phyloP scores from a whole-genome alignment of 2,113 vertebrate genomes.

The Oreochromis tanganicae region DNA sequence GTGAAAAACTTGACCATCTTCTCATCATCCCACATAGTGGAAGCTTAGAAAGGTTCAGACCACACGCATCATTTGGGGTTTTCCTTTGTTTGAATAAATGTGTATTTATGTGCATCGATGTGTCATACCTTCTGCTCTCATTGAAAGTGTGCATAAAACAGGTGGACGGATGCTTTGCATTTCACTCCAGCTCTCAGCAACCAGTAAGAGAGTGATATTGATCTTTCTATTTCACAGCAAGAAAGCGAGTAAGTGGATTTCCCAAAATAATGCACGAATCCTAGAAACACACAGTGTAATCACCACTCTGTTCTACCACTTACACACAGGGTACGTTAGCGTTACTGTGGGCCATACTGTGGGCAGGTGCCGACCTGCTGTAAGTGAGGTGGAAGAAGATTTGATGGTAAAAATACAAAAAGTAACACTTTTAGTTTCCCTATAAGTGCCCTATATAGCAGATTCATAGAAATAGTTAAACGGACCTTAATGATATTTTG shows the following conservation, averaged over 20 bases:
- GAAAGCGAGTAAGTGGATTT: background rate
- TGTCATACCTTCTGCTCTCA: background rate
- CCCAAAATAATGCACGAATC: background rate
- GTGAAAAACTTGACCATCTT: background rate
- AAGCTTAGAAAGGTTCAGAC: background rate
- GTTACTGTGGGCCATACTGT: background rate
- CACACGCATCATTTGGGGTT: background rate
- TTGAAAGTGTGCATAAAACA: background rate
- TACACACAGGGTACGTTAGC: background rate
- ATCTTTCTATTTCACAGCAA: background rate
- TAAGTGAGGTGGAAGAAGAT: background rate
- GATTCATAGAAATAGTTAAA: background rate
- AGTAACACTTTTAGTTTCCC: slow-evolving; percentile 8
- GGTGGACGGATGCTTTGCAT: background rate
- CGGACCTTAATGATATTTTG: background rate
- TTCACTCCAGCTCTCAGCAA: background rate
- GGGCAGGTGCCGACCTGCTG: background rate
- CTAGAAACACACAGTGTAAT: background rate
- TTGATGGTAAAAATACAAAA: background rate
- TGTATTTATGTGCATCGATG: background rate
- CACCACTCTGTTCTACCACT: background rate
- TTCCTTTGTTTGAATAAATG: background rate
- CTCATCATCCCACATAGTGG: background rate
- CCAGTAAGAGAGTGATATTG: background rate
- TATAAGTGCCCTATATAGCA: background rate